Percentiles rank a stretch among this genome's conserved stretches.
These are phyloP conservation scores for Lathronympha strigana DNA, from an alignment of 2,888 invertebrate species.

Conservation along the genomic window DNA sequence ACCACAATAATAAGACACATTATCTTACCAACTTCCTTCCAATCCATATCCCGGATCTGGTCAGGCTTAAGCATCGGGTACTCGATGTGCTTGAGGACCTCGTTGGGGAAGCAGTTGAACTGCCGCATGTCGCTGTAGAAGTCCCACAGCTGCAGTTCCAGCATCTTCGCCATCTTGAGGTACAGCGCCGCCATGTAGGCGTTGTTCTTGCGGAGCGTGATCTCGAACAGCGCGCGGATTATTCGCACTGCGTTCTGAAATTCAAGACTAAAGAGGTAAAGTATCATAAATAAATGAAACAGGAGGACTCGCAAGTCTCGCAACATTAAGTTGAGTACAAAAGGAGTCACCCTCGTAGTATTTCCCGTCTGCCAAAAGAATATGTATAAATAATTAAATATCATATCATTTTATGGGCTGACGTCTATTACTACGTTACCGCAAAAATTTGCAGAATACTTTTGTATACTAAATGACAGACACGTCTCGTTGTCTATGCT, in stretches of 20 bases:
- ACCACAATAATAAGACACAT: background rate
- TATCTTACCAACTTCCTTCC: slow-evolving; percentile 91
- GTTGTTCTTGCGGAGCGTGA: slow-evolving; percentile 94
- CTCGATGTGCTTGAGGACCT: slow-evolving; percentile 92
- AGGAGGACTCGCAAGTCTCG: too few species aligned
- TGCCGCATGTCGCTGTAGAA: slow-evolving; percentile 94
- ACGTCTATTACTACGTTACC: too few species aligned
- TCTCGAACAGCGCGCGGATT: slow-evolving; percentile 96
- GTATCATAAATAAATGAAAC: too few species aligned
- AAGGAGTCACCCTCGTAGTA: too few species aligned
- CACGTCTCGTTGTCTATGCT: too few species aligned
- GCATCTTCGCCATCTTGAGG: slow-evolving; percentile 94
- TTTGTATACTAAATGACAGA: too few species aligned
- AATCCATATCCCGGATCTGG: slow-evolving; percentile 93
- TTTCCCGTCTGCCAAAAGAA: too few species aligned
- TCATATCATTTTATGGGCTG: too few species aligned
- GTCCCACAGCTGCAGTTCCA: slow-evolving; percentile 96
- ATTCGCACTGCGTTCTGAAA: slow-evolving; percentile 95
- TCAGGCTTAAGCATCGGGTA: slow-evolving; percentile 89
- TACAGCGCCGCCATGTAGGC: slow-evolving; percentile 94
- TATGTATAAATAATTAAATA: too few species aligned
- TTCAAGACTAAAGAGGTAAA: too few species aligned
- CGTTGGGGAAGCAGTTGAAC: slow-evolving; percentile 90
- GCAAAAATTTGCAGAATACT: too few species aligned
- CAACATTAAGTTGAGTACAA: too few species aligned